Percentiles rank a stretch among this genome's conserved stretches.
phyloP scores from a whole-genome alignment of 2,113 vertebrate genomes.

The Eclectus roratus region DNA sequence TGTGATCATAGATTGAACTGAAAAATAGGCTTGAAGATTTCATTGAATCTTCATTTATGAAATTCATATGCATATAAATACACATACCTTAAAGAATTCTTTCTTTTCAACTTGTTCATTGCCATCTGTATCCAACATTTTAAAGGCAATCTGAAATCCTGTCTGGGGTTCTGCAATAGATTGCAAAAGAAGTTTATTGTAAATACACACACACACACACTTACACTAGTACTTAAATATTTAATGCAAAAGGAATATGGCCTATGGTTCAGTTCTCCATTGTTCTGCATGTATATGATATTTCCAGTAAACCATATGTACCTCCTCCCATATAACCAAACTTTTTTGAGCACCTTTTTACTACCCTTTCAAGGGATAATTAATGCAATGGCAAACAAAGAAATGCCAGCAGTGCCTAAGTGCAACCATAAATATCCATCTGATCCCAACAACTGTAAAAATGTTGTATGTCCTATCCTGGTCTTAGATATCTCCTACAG shows the following conservation, averaged over 20 bases:
- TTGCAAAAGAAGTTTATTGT: not conserved
- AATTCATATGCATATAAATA: not conserved
- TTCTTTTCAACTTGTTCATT: conserved; percentile 94
- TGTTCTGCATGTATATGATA: not conserved
- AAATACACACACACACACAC: not conserved
- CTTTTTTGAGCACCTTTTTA: not conserved
- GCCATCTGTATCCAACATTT: conserved; percentile 95
- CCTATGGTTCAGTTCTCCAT: not conserved
- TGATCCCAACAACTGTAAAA: not conserved
- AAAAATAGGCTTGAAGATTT: not conserved
- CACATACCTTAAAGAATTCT: conserved; percentile 92
- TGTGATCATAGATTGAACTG: not conserved
- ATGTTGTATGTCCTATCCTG: not conserved
- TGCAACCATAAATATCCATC: not conserved
- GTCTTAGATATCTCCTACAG: not conserved
- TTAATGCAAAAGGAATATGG: not conserved
- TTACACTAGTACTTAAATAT: not conserved
- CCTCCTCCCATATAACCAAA: not conserved
- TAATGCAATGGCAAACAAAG: not conserved
- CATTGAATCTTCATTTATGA: not conserved
- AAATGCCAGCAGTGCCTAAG: not conserved
- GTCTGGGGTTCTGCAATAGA: conserved; percentile 87
- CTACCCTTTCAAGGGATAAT: not conserved
- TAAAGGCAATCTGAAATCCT: conserved; percentile 95
- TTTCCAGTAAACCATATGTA: not conserved